Base-by-base conservation (phyloP, 2,113 vertebrate genomes). In the Pelvicachromis taeniatus region DNA sequence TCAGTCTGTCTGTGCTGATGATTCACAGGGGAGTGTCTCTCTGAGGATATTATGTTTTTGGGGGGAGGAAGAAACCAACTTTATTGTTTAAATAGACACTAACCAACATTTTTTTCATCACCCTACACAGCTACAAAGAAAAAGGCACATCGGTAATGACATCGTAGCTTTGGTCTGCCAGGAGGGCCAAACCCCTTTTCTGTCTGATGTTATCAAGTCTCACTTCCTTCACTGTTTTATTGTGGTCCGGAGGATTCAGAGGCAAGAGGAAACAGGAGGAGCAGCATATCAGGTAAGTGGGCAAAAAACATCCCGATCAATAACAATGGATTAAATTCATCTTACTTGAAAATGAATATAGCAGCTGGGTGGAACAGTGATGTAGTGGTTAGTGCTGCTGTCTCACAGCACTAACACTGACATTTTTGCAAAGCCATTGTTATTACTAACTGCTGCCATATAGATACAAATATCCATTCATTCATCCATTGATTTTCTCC, bases 81-180 rank as follows among this genome's bases (percentile, higher is more conserved):
- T 48, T 21, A 56, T 31, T 4, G 54, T 26, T 56, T 10, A 1
- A 45, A 6, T 12, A 53, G n/a, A 87, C 13, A 23, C 21, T 83
- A 23, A 89, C 54, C 5, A 9, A 35, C 16, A 21, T 11, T 16
- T 80, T 13, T 82, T 4, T 78, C 50, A 40, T 86, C 16, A 17
- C 77, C 2, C 26, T 38, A 70, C 23, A 75, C 90, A 98, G 97
- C 95, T 98, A 73, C 97, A 98, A 92, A 96, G 97, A 83, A 98
- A 98, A 87, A 96, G 97, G 80, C 97, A 98, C 92, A 98, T 98
- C 16, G 97, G 97, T n/a, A 98, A 98, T 77, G 97, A 98, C 87
- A 98, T 98, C 4, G 97, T 98, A 75, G 96, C 97, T 29, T 82
- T 98, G 85, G 96, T 98, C 63, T 98, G 97, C 91, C 97, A 98